These are phyloP conservation scores for Papilio aristodemus DNA, from an alignment of 1,140 invertebrate species.

Conservation along the genomic window DNA sequence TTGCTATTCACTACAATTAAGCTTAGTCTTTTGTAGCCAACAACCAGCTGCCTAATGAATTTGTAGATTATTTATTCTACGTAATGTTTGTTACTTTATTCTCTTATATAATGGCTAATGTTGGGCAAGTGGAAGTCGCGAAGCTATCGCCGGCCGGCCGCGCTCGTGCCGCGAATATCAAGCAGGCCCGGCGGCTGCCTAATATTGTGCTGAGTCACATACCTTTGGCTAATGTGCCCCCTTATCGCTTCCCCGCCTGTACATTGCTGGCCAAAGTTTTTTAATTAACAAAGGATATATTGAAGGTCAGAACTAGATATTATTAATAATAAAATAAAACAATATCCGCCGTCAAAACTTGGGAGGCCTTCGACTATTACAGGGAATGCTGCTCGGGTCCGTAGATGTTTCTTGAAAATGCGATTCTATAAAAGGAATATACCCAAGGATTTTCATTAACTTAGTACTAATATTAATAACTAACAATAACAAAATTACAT, in stretches of 20 bases:
- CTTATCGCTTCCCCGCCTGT: constrained; percentile 55
- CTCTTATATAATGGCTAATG: constrained; percentile 38
- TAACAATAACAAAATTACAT: no score
- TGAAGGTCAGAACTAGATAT: neutral
- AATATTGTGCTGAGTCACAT: constrained; percentile 71
- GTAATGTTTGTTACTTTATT: constrained; percentile 24
- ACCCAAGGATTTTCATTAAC: neutral
- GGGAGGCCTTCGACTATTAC: no score
- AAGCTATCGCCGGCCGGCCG: constrained; percentile 51
- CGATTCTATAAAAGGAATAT: neutral
- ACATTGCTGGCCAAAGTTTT: constrained; percentile 47
- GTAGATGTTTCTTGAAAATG: neutral
- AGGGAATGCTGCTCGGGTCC: neutral
- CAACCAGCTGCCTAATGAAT: neutral
- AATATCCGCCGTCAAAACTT: neutral
- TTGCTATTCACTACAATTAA: neutral
- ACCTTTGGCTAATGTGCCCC: constrained; percentile 58
- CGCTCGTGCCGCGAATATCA: constrained; percentile 59
- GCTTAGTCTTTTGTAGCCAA: neutral
- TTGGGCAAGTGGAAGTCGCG: constrained; percentile 43
- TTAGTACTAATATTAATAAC: no score
- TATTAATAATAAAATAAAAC: constrained; percentile 7
- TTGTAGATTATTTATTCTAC: neutral
- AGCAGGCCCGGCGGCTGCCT: constrained; percentile 49
- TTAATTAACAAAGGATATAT: constrained; percentile 46